Conservation (phyloP, 2,113 vertebrate genomes). For the Eolophus roseicapilla region DNA sequence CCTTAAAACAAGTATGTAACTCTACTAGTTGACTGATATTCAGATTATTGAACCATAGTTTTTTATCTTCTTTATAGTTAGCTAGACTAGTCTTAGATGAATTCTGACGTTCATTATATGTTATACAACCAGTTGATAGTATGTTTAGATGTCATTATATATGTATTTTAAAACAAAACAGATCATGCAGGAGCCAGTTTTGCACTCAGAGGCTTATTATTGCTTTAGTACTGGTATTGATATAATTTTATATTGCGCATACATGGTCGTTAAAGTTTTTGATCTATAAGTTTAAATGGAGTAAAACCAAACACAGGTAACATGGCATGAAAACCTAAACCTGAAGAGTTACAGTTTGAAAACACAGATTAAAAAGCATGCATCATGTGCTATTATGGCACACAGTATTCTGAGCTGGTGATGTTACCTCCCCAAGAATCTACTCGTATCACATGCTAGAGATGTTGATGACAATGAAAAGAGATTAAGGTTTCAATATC, state of each 20-base stretch:
- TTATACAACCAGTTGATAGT: not conserved
- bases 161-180: not conserved
- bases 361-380: not conserved
- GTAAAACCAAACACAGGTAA: not conserved
- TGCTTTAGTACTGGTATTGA: not conserved
- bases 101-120: not conserved
- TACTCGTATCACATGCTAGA: not conserved
- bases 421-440: not conserved
- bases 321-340: not conserved
- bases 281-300: not conserved
- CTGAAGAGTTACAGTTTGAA: not conserved
- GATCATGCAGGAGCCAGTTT: not conserved
- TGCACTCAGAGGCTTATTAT: not conserved
- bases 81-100: not conserved
- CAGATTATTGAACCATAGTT: not conserved
- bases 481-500: not conserved
- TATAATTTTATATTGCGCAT: not conserved
- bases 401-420: not conserved
- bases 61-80: not conserved
- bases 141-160: not conserved
- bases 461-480: not conserved
- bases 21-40: not conserved
- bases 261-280: not conserved
- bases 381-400: not conserved
- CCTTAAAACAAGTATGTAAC: not conserved